Percentiles rank a stretch among this genome's conserved stretches.
Evolutionary conservation across 1,140 invertebrate species (phyloP).

Genomic region (Drosophila seguyi): DNA sequence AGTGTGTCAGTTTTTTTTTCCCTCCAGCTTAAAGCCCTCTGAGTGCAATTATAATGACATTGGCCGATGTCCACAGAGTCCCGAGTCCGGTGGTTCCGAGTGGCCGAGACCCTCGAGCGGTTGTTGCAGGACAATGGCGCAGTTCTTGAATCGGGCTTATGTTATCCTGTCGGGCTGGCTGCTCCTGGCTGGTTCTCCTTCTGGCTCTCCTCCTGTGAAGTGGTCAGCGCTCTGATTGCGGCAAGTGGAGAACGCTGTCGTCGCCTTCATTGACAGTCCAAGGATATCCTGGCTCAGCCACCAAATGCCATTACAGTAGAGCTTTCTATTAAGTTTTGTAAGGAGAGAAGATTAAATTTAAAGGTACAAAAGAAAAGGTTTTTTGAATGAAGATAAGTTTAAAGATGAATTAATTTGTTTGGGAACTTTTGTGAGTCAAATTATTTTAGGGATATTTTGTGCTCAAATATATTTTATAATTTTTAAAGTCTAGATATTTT

Average conservation of each 20-base stretch:
- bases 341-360: neutral
- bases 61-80: constrained; percentile 25
- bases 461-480: no score
- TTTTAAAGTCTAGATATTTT: no score
- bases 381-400: neutral
- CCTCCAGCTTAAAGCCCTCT: constrained; percentile 27
- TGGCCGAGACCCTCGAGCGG: constrained; percentile 25
- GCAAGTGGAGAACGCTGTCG: constrained; percentile 63
- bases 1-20: constrained; percentile 34
- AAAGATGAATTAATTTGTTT: neutral
- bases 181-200: constrained; percentile 12
- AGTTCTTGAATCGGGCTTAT: constrained; percentile 40
- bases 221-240: constrained; percentile 48
- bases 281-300: constrained; percentile 31
- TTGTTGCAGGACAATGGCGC: constrained; percentile 42
- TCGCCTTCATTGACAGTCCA: constrained; percentile 62
- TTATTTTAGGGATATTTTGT: neutral
- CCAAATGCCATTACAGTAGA: constrained; percentile 37
- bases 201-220: constrained; percentile 38
- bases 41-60: constrained; percentile 46
- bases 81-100: constrained; percentile 16
- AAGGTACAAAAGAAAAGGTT: neutral
- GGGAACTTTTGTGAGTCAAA: neutral
- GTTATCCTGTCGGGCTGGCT: constrained; percentile 29
- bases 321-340: neutral